A percentile compares a stretch with the other conserved stretches of the same genome.
phyloP scores from a whole-genome alignment of 2,113 vertebrate genomes.

The Aegotheles bennettii region DNA sequence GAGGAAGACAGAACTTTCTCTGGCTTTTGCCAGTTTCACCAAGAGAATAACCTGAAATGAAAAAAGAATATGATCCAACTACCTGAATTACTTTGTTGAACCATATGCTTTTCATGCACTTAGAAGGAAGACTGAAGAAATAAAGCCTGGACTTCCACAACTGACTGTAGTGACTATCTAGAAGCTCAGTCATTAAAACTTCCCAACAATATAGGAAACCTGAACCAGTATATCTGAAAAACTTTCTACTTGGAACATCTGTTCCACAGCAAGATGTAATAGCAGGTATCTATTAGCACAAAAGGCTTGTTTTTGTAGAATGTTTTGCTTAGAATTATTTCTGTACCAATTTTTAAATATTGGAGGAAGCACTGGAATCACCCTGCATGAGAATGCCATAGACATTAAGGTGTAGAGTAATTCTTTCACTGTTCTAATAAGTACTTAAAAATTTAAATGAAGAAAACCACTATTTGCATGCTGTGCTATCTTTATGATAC shows the following conservation, averaged over 20 bases:
- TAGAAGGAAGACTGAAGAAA: neutral
- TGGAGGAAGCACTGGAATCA: neutral
- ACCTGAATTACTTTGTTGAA: neutral
- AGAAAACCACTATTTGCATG: neutral
- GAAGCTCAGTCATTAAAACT: neutral
- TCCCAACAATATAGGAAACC: neutral
- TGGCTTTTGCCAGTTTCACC: neutral
- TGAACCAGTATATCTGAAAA: neutral
- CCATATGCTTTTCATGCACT: neutral
- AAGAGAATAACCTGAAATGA: neutral
- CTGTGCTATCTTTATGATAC: neutral
- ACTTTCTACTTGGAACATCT: neutral
- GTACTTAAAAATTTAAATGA: neutral
- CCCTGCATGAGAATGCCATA: neutral
- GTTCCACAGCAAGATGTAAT: neutral
- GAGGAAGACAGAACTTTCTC: neutral
- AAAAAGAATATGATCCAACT: neutral
- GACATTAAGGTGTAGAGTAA: neutral
- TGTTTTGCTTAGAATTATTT: neutral
- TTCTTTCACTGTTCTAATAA: neutral
- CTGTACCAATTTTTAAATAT: neutral
- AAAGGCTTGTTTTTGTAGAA: fast-evolving
- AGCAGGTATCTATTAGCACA: neutral
- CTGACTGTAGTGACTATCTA: neutral
- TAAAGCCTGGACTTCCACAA: neutral